These are phyloP conservation scores for Dolichopus griseipennis DNA, from an alignment of 2,888 invertebrate species.

Conservation along the genomic window DNA sequence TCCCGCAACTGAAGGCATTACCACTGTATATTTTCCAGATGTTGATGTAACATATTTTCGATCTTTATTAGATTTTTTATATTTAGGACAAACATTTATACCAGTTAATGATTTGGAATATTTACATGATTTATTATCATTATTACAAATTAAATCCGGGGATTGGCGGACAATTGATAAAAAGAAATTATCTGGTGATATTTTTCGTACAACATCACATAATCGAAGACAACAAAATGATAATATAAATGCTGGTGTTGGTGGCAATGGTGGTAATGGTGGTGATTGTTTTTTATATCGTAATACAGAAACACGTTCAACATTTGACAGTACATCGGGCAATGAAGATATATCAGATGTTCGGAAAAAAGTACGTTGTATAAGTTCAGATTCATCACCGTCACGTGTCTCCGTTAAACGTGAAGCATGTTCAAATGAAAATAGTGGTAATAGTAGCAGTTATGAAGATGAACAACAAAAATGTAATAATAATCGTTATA, in stretches of 20 bases:
- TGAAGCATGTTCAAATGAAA: constrained; percentile 20
- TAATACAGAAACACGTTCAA: constrained; percentile 20
- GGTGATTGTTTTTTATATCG: constrained; percentile 43
- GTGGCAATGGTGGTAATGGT: constrained; percentile 47
- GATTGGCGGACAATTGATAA: constrained; percentile 54
- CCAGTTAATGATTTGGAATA: constrained; percentile 61
- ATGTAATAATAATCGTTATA: constrained; percentile 18
- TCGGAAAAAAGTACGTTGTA: constrained; percentile 19
- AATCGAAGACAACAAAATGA: constrained; percentile 42
- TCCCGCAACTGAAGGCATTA: constrained; percentile 58
- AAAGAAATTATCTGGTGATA: constrained; percentile 41
- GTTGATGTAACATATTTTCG: constrained; percentile 70
- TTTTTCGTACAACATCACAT: constrained; percentile 23
- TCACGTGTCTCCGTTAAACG: constrained; percentile 21
- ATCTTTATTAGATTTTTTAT: constrained; percentile 73
- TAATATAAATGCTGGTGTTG: constrained; percentile 25
- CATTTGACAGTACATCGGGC: constrained; percentile 42
- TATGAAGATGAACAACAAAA: constrained; percentile 17
- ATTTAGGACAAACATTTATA: constrained; percentile 68
- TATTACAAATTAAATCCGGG: constrained; percentile 77
- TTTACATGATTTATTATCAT: constrained; percentile 71
- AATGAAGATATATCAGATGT: constrained; percentile 41
- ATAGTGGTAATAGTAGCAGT: constrained; percentile 21
- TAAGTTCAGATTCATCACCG: constrained; percentile 23
- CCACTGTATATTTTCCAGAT: constrained; percentile 77